Evolutionary conservation across 1,140 invertebrate species (phyloP), one percentile per base, ranked within the genome.

Genomic region (Drosophila baimaii): DNA sequence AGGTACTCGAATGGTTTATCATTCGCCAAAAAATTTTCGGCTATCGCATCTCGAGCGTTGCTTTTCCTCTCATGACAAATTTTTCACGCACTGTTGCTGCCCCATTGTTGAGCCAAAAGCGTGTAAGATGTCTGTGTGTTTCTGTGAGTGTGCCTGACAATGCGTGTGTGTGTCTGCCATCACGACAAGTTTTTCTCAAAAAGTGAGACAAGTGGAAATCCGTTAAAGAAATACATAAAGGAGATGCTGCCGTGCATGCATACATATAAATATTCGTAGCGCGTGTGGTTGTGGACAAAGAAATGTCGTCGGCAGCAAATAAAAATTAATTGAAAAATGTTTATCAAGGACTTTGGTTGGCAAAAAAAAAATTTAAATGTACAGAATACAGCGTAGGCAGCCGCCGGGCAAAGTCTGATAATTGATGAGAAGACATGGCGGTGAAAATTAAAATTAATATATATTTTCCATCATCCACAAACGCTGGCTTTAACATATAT

Each of bases 301-400:
- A 85, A 78, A 89, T 84, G 80, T 88, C 83, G 83, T 80, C 61
- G 66, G 71, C 83, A 88, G 83, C 83, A 88, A 80, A 88, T 88
- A 89, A 88, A 88, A 88, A 83, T 88, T 88, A 88, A 88, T 88
- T 88, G 84, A 88, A 88, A 88, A 88, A 88, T 88, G 84, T 88
- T 88, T 88, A 88, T 89, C 84, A 88, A 88, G 84, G 84, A 88
- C 80, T 78, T 83, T 88, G 59, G 54, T 52, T 71, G 72, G 55
- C 13, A 54, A 25, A 5, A 57, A 5, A 57, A 62, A 77, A 70
- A 74, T 77, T 73, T 79, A 71, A 77, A 83, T 69, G 62, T 63
- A 58, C 31, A 46, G 41, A 29, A 35, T 13, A 8, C 5, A 39
- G 25, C 27, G 23, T 15, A 39, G 21, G 49, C 15, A 31, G 29